Evolutionary conservation across 2,113 vertebrate genomes (phyloP).

Genomic region (Proteles cristata): DNA sequence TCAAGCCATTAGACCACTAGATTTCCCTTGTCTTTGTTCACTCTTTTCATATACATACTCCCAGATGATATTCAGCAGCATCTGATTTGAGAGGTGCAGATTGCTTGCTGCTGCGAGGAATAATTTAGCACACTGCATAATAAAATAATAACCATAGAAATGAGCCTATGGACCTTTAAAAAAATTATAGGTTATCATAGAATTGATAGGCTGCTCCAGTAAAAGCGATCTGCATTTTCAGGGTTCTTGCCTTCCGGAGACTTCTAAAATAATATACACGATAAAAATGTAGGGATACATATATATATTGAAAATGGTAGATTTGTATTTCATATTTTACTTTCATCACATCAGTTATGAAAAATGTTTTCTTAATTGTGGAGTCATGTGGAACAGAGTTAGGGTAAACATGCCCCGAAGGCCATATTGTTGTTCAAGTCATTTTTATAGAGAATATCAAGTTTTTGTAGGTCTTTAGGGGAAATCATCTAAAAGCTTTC

Average conservation of each 20-base stretch:
- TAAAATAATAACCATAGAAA: not conserved
- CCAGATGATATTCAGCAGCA: not conserved
- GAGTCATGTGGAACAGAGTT: not conserved
- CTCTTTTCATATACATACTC: not conserved
- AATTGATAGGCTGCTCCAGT: not conserved
- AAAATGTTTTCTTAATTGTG: not conserved
- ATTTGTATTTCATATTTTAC: slow-evolving; percentile 32
- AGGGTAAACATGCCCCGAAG: not conserved
- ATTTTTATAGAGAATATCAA: not conserved
- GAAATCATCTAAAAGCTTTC: not conserved
- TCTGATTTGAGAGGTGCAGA: not conserved
- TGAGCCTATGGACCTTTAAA: not conserved
- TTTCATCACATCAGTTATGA: not conserved
- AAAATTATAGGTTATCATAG: not conserved
- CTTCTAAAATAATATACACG: not conserved
- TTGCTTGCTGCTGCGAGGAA: not conserved
- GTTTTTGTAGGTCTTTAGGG: not conserved
- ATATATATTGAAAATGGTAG: not conserved
- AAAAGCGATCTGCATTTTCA: not conserved
- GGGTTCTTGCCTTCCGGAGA: not conserved
- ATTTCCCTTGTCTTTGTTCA: not conserved
- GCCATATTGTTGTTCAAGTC: not conserved
- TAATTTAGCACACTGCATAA: not conserved
- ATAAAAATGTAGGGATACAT: not conserved
- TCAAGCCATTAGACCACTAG: not conserved